A percentile compares a stretch with the other conserved stretches of the same genome.
Conservation (phyloP, 2,888 invertebrate species). For the Clitarchus hookeri region DNA sequence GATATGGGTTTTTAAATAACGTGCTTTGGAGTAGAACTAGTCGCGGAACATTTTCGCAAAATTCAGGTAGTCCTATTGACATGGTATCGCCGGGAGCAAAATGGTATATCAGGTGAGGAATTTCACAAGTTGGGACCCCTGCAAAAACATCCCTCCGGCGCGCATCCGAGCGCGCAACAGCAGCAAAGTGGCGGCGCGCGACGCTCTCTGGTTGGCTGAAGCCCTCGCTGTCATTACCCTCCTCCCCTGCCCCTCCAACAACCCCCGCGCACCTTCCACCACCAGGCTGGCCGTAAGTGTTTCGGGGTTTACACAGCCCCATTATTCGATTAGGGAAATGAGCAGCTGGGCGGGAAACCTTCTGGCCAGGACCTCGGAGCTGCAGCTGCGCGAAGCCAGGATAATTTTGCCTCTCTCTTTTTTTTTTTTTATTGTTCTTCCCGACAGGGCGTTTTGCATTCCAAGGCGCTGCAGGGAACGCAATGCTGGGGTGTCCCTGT, state of each 20-base stretch:
- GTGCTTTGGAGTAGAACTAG: too few relatives aligned
- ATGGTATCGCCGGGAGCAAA: too few relatives aligned
- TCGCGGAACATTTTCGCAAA: too few relatives aligned
- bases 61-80: too few relatives aligned
- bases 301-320: neutral
- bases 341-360: neutral
- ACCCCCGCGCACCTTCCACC: neutral
- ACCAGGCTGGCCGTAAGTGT: neutral
- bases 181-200: neutral
- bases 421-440: too few relatives aligned
- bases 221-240: neutral
- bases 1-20: too few relatives aligned
- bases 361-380: neutral
- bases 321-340: conserved; percentile 14
- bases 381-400: neutral
- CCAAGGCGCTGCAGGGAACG: too few relatives aligned
- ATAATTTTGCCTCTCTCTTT: neutral
- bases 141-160: neutral
- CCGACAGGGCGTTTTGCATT: too few relatives aligned
- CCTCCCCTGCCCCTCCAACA: neutral
- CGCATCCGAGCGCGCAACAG: neutral
- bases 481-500: too few relatives aligned
- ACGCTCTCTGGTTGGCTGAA: neutral
- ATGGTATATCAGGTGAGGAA: too few relatives aligned
- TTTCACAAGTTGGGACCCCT: too few relatives aligned